These are phyloP conservation scores for Lepidocyrtoides sp. DNA, from an alignment of 2,888 invertebrate species.

Conservation along the genomic window DNA sequence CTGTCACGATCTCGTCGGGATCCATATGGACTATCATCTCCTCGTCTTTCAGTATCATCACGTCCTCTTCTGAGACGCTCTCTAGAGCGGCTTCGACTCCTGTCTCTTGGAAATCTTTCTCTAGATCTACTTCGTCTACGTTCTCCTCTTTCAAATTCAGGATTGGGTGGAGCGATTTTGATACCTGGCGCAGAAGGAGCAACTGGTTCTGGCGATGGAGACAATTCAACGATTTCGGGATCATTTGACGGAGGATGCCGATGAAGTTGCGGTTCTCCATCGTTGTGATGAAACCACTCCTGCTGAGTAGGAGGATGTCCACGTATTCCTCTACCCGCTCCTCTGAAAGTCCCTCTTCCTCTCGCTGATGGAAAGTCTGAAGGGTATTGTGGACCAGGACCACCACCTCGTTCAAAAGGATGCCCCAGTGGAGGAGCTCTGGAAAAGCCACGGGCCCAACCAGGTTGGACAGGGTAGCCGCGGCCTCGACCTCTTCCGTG, in stretches of 20 bases:
- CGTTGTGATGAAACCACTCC: slow-evolving; percentile 65
- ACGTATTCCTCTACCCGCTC: slow-evolving; percentile 40
- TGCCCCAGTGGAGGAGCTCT: slow-evolving; percentile 45
- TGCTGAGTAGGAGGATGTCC: neutral
- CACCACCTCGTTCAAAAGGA: slow-evolving; percentile 40
- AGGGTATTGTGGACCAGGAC: neutral
- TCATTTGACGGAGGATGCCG: neutral
- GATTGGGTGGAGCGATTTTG: slow-evolving; percentile 75
- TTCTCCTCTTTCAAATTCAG: slow-evolving; percentile 55
- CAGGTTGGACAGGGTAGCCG: slow-evolving; percentile 5
- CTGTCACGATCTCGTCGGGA: slow-evolving; percentile 69
- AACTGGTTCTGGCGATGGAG: slow-evolving; percentile 56
- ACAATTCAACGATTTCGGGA: slow-evolving; percentile 51
- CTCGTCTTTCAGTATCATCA: slow-evolving; percentile 43
- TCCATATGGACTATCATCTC: slow-evolving; percentile 21
- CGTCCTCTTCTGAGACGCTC: slow-evolving; percentile 47
- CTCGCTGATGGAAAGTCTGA: neutral
- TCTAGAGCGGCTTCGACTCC: slow-evolving; percentile 55
- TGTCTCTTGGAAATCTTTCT: slow-evolving; percentile 25
- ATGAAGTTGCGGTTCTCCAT: neutral
- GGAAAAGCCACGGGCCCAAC: slow-evolving; percentile 43
- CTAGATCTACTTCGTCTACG: slow-evolving; percentile 51
- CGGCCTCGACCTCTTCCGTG: slow-evolving; percentile 63
- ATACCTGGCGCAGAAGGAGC: neutral
- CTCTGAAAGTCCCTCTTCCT: slow-evolving; percentile 1